Conservation (phyloP, 2,888 invertebrate genomes). For the Microctonus hyperodae region DNA sequence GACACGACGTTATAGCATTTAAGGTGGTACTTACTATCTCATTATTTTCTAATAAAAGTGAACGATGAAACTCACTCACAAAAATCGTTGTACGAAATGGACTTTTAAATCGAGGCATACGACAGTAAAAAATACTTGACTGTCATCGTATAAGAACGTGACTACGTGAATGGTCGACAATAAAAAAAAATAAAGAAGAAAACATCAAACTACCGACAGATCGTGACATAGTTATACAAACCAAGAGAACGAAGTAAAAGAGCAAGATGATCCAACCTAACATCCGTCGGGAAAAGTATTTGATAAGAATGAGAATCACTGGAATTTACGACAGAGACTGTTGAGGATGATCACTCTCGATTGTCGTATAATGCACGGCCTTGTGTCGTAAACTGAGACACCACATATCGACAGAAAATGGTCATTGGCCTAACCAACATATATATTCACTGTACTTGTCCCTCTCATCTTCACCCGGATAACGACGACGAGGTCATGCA, state of each 20-base stretch:
- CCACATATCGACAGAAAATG: slow-evolving; percentile 7
- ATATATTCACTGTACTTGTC: background rate
- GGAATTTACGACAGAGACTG: slow-evolving; percentile 60
- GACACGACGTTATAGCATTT: background rate
- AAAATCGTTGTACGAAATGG: slow-evolving; percentile 10
- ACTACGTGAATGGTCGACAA: slow-evolving; percentile 1
- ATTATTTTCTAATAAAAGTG: slow-evolving; percentile 19
- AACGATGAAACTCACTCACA: background rate
- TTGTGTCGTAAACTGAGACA: slow-evolving; percentile 58
- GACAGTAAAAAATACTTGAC: slow-evolving; percentile 3
- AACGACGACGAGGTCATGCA: slow-evolving; percentile 30
- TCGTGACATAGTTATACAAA: slow-evolving; percentile 20
- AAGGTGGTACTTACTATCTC: slow-evolving; percentile 1
- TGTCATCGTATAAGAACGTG: slow-evolving; percentile 18
- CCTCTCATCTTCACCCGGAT: background rate
- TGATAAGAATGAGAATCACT: slow-evolving; percentile 61
- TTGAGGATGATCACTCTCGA: slow-evolving; percentile 60
- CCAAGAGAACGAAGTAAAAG: slow-evolving; percentile 19
- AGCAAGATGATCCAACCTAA: background rate
- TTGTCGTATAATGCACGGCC: slow-evolving; percentile 61
- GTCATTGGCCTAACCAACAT: slow-evolving; percentile 31
- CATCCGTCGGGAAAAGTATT: slow-evolving; percentile 30
- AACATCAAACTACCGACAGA: slow-evolving; percentile 13
- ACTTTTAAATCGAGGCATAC: background rate
- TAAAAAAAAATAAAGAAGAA: slow-evolving; percentile 23